Base-by-base conservation (phyloP, 2,797 vertebrate genomes). In the Sebastes hopkinsi region DNA sequence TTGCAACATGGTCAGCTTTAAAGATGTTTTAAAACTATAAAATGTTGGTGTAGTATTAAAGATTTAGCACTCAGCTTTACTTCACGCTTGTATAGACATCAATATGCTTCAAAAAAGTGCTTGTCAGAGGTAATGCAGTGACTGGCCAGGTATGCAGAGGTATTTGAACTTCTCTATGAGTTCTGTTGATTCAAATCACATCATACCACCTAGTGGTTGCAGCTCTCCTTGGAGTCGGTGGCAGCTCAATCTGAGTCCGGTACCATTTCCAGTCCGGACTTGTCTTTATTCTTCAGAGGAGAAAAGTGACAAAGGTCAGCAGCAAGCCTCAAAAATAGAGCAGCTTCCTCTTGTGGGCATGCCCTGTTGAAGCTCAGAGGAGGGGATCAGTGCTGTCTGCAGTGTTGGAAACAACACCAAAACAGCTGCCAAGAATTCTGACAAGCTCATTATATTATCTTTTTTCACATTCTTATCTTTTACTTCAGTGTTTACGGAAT, bases 251-350 rank as follows among this genome's bases (percentile, higher is more conserved):
- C 52, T 7, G 34, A 68, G 42, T 68, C 52, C 75, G 13, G 34
- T 76, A 58, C 77, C n/a, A 12, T 58, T 75, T 78, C 68, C 59
- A 70, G 46, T 34, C 58, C 1, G 6, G 32, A 67, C 79, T 52
- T 5, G 2, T 71, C 58, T 72, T 56, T 73, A 68, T 71, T 81
- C 64, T 81, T 72, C 42, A 23, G 68, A 66, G 54, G 16, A 52
- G 59, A 23, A 64, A 50, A 22, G 18, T 68, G 29, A 36, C n/a
- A 6, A 69, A 65, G 75, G 79, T 79, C 54, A 72, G 62, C 79
- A 67, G 55, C 67, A 67, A 67, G 58, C 59, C 50, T 77, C 77
- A 42, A 6, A 86, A 67, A 70, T 70, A 55, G 42, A 84, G 70
- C 42, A 13, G 23, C 2, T 30, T 8, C 38, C 46, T 75, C 67